Evolutionary conservation across 1,140 invertebrate genomes (phyloP).

Genomic region (Archegozetes longisetosus): DNA sequence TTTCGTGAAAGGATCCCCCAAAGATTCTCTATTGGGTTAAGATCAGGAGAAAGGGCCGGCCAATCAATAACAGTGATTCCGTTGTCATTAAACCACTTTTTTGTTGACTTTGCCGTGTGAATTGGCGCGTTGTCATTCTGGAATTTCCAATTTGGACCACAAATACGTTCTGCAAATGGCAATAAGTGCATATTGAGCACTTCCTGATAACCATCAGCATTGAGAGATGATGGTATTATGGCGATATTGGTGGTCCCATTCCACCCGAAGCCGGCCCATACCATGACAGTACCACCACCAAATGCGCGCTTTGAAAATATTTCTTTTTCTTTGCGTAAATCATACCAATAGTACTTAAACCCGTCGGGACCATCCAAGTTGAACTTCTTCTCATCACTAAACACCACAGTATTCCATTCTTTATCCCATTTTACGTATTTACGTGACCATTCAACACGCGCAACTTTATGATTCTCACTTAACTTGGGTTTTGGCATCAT

Average conservation of each 20-base stretch:
- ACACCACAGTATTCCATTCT: too few species aligned
- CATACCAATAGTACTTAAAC: neutral
- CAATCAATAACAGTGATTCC: slow-evolving; percentile 24
- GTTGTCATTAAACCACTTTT: slow-evolving; percentile 21
- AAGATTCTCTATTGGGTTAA: slow-evolving; percentile 31
- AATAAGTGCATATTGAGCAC: neutral
- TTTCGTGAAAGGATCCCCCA: slow-evolving; percentile 26
- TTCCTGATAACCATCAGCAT: neutral
- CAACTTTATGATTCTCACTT: neutral
- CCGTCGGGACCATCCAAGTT: too few species aligned
- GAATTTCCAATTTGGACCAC: slow-evolving; percentile 9
- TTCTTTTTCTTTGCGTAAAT: neutral
- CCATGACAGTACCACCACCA: too few species aligned
- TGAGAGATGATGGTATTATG: neutral
- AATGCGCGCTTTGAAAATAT: neutral
- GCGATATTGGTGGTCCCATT: neutral
- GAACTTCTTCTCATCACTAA: too few species aligned
- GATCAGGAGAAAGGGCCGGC: slow-evolving; percentile 28
- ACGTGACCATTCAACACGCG: neutral
- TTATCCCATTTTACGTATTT: neutral
- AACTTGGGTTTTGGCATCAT: too few species aligned
- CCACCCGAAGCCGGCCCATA: neutral
- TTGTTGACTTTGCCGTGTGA: slow-evolving; percentile 24
- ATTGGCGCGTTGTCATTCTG: too few species aligned
- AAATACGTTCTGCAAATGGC: neutral